A percentile compares a stretch with the other conserved stretches of the same genome.
Conservation (phyloP, 2,113 vertebrate genomes). For the Rhinoderma darwinii region DNA sequence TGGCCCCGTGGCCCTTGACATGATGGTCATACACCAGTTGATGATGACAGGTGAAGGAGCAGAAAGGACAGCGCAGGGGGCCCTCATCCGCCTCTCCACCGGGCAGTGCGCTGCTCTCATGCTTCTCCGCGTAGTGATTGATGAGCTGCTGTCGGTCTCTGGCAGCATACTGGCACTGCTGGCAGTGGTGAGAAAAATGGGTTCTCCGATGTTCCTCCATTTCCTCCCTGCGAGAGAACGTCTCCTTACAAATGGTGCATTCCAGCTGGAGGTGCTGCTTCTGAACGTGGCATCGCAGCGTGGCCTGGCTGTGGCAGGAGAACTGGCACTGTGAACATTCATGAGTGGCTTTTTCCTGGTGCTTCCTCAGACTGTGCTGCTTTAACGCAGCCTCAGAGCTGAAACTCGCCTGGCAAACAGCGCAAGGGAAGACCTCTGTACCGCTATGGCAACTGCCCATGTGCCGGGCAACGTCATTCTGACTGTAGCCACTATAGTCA, state of each 20-base stretch:
- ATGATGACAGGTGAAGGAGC: constrained; percentile 83
- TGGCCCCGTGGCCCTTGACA: constrained; percentile 88
- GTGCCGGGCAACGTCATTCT: constrained; percentile 87
- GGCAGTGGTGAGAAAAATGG: constrained; percentile 84
- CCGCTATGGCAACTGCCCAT: constrained; percentile 86
- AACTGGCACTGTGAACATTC: constrained; percentile 80
- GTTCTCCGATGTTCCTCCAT: constrained; percentile 78
- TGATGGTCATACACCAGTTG: constrained; percentile 93
- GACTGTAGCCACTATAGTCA: constrained; percentile 88
- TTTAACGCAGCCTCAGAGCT: constrained; percentile 88
- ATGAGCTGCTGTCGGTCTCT: constrained; percentile 82
- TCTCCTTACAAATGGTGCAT: constrained; percentile 78
- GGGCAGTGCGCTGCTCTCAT: constrained; percentile 67
- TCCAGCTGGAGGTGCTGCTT: constrained; percentile 77
- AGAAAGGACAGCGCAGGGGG: constrained; percentile 82
- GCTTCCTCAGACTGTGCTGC: constrained; percentile 84
- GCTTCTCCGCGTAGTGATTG: constrained; percentile 82
- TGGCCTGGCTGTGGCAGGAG: constrained; percentile 74
- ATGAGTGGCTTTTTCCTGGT: constrained; percentile 72
- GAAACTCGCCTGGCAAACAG: constrained; percentile 83
- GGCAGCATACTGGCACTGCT: constrained; percentile 82
- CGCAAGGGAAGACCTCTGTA: constrained; percentile 76
- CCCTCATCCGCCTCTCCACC: constrained; percentile 66
- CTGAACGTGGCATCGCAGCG: constrained; percentile 79
- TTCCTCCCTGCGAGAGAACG: constrained; percentile 73